Evolutionary conservation across 1,140 invertebrate species (phyloP), one percentile per base, ranked within the genome.

Genomic region (Cyclina sinensis): DNA sequence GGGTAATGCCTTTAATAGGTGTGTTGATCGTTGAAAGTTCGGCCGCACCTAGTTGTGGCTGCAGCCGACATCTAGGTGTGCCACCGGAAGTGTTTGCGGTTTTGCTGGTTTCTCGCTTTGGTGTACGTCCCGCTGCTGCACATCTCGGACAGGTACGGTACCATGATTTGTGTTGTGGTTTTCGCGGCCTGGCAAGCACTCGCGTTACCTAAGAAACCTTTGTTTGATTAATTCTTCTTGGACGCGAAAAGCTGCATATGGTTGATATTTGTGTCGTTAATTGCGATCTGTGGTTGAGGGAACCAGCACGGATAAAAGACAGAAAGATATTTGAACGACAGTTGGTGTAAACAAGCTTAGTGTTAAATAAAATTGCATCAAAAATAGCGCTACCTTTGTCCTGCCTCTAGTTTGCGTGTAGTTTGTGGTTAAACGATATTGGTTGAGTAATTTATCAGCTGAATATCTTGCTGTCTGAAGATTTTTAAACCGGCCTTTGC

Each of bases 221-320:
- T 70, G 65, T 70, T 70, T 37, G 35, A 37, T 37, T 37, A 3
- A 2, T 70, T 70, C 65, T 70, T 70, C 65, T 21, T 14, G 12
- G 65, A 14, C 65, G 35, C 65, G 24, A 70, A n/a, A n/a, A 70
- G 65, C 37, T 16, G n/a, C 65, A 70, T 70, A 70, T 70, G 65
- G 65, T 70, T 70, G 32, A 12, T 14, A 70, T 70, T 70, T 16
- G 37, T 70, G 35, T 35, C 30, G 65, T 35, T 70, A 70, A 39
- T 39, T 70, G 65, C 14, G 32, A 18, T 39, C 37, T 70, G 65
- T 70, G 65, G 65, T 70, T 37, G 65, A 16, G 18, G 0, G 4
- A 3, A 35, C 32, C 11, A 57, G 24, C 54, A 21, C 5, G 5
- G 54, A 9, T 18, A 18, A 57, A n/a, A 57, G 65, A 16, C 14